Conservation (phyloP, 2,113 vertebrate genomes). For the Ceyx cyanopectus region DNA sequence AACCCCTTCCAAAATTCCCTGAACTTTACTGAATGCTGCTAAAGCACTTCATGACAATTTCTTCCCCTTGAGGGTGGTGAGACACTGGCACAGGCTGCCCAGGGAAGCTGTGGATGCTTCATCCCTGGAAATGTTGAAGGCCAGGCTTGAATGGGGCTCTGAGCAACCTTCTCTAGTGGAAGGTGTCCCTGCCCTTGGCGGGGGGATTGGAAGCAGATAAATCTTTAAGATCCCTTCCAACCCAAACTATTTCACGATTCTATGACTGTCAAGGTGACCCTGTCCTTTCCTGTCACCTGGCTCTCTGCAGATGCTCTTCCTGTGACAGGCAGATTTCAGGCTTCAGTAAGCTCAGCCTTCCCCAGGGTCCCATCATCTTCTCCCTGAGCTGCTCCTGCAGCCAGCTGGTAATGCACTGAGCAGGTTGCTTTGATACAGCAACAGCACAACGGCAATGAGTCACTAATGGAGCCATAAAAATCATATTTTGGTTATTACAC, state of each 20-base stretch:
- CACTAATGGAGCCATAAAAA: background rate
- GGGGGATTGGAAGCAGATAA: background rate
- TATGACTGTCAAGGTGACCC: background rate
- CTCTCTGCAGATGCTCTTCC: background rate
- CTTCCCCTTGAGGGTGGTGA: background rate
- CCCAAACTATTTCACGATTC: background rate
- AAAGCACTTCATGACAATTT: background rate
- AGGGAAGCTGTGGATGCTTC: background rate
- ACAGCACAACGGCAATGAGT: background rate
- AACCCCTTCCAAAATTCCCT: background rate
- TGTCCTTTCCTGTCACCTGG: background rate
- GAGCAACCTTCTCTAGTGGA: background rate
- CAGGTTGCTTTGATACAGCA: background rate
- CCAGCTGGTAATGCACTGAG: rapidly evolving
- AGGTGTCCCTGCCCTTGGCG: background rate
- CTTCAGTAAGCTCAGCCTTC: background rate
- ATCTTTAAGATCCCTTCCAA: background rate
- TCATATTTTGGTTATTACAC: background rate
- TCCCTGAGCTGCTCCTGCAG: background rate
- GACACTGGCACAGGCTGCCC: background rate
- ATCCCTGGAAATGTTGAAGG: background rate
- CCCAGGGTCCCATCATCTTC: rapidly evolving
- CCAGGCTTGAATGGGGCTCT: background rate
- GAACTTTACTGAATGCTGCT: background rate
- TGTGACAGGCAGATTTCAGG: background rate